phyloP scores from a whole-genome alignment of 1,140 invertebrate species.

The Eulimnadia texana region DNA sequence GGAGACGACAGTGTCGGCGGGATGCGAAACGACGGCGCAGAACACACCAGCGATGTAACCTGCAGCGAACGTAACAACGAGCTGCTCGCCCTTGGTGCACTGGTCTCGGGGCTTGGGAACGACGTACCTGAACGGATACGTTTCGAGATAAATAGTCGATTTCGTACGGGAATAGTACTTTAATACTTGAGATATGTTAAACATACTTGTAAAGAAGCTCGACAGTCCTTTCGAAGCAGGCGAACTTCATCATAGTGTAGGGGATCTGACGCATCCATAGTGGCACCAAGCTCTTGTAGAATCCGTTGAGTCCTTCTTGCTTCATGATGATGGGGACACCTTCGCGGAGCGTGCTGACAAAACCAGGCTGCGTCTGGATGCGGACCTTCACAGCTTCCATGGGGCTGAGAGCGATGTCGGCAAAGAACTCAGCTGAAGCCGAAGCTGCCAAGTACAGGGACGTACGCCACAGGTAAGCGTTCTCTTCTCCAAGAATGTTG shows the following conservation, averaged over 20 bases:
- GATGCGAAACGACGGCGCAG: slow-evolving; percentile 98
- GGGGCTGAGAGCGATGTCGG: slow-evolving; percentile 93
- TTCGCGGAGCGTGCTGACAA: slow-evolving; percentile 71
- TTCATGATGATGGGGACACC: slow-evolving; percentile 66
- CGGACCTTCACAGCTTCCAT: slow-evolving; percentile 96
- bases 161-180: neutral
- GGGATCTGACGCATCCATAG: slow-evolving; percentile 98
- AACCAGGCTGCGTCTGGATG: slow-evolving; percentile 94
- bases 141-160: neutral
- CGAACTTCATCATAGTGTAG: slow-evolving; percentile 99
- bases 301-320: slow-evolving; percentile 61
- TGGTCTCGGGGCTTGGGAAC: slow-evolving; percentile 90
- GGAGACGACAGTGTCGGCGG: slow-evolving; percentile 96
- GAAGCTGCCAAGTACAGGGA: slow-evolving; percentile 84
- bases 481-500: slow-evolving; percentile 79
- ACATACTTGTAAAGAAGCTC: slow-evolving; percentile 78
- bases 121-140: slow-evolving; percentile 40
- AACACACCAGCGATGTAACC: slow-evolving; percentile 99
- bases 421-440: slow-evolving; percentile 97
- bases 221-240: slow-evolving; percentile 96
- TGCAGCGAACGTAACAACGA: slow-evolving; percentile 91
- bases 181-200: too few relatives aligned
- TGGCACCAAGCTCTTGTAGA: slow-evolving; percentile 92
- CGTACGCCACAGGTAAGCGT: slow-evolving; percentile 83
- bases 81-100: slow-evolving; percentile 85